phyloP scores from a whole-genome alignment of 2,113 vertebrate species.

The Nicator chloris region DNA sequence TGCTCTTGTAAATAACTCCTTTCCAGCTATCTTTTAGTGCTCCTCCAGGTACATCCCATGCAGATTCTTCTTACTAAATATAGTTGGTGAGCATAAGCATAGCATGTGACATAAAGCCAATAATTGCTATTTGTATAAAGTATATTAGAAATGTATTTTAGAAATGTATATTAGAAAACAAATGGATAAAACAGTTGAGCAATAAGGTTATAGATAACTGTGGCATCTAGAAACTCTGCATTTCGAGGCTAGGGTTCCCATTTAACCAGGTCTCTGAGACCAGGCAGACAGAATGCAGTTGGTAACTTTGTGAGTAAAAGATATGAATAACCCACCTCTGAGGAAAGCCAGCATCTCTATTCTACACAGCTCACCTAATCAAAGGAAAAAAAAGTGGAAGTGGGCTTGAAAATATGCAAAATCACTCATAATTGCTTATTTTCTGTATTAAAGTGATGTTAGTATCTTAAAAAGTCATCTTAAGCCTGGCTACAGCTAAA shows the following conservation, averaged over 20 bases:
- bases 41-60: neutral
- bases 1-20: neutral
- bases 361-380: neutral
- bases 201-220: neutral
- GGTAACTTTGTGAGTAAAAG: neutral
- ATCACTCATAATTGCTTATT: neutral
- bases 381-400: neutral
- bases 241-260: neutral
- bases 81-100: neutral
- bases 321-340: neutral
- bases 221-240: neutral
- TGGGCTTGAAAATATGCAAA: neutral
- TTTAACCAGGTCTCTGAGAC: neutral
- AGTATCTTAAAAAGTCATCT: neutral
- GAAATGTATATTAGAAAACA: neutral
- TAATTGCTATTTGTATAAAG: neutral
- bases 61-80: neutral
- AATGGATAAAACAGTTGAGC: neutral
- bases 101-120: neutral
- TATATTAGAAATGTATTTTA: neutral
- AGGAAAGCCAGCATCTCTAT: neutral
- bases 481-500: neutral
- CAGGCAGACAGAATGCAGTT: neutral
- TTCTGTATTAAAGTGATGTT: neutral
- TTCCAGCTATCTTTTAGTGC: too few species aligned